Base-by-base conservation (phyloP, 1,140 invertebrate genomes). In the Galleria mellonella region DNA sequence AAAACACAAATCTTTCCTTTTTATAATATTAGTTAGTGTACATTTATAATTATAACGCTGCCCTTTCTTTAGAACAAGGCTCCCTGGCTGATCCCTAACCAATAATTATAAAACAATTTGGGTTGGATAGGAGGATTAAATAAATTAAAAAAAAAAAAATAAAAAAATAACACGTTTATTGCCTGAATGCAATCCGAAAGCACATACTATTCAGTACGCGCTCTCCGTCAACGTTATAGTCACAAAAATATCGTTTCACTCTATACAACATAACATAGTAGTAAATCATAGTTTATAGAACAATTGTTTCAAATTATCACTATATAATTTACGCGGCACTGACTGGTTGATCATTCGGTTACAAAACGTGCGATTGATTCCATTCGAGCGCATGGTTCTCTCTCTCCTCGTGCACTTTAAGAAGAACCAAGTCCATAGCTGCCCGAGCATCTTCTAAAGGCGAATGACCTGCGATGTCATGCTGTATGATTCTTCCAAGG, bases 361-460 rank as follows among this genome's bases (percentile, higher is more conserved):
- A 75, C 37, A 81, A 52, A 36, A 72, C 65, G 27, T 67, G 65
- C 4, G 72, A 52, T 37, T 68, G 69, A 42, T 62, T 54, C 29
- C 59, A 46, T 36, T 46, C 30, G 35, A 63, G 66, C 40, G 44
- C 23, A 39, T 59, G 61, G 43, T 45, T 51, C 23, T 71, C 61
- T 40, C 68, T 70, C 43, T 94, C 92, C 23, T 88, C 83, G 27
- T 89, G 76, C 4, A 96, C 63, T 64, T 90, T 92, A 73, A 89
- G 91, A 7, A 97, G 72, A 78, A 97, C 93, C 2, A 99, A 77
- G 60, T 97, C 93, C 75, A 98, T 87, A 43, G 93, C 95, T 2
- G 93, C 90, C 7, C 89, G 85, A 0, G 97, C 96, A 75, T 99
- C 97, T 76, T 98, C 97, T 30, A 91, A 87, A 55, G 96, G 95